Evolutionary conservation across 2,797 vertebrate species (phyloP).

Genomic region (Amblyopsis hoosieri): DNA sequence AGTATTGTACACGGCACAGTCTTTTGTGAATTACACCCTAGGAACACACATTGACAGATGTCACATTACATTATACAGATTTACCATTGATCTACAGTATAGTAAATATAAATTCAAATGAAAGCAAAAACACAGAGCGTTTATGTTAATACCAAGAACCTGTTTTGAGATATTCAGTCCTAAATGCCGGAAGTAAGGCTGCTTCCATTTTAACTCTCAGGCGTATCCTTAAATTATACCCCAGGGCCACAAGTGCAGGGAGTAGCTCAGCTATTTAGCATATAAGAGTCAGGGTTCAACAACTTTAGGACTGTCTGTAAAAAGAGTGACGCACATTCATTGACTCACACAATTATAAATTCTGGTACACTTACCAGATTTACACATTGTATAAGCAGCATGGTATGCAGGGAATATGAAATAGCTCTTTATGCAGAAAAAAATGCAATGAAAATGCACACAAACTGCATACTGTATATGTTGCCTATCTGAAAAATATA

Average conservation of each 20-base stretch:
- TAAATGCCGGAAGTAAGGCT: constrained; percentile 47
- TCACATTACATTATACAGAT: not conserved
- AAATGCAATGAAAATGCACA: not conserved
- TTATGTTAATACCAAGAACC: constrained; percentile 28
- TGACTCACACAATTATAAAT: constrained; percentile 43
- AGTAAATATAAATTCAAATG: not conserved
- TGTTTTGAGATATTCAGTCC: constrained; percentile 34
- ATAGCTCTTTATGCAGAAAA: constrained; percentile 14
- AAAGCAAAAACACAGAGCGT: not conserved
- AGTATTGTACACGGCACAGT: too few relatives aligned
- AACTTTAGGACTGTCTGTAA: constrained; percentile 40
- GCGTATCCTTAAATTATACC: constrained; percentile 74
- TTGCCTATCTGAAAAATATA: constrained; percentile 9
- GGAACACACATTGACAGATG: not conserved
- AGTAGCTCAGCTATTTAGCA: constrained; percentile 59
- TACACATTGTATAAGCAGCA: constrained; percentile 32
- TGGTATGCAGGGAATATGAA: constrained; percentile 8
- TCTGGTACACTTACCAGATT: constrained; percentile 35
- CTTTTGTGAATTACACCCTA: not conserved
- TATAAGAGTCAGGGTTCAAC: constrained; percentile 44
- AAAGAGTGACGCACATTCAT: constrained; percentile 56
- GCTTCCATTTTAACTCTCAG: constrained; percentile 67
- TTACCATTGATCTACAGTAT: too few relatives aligned
- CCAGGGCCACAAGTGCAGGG: constrained; percentile 69
- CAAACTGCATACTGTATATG: constrained; percentile 2